Percentiles rank a stretch among this genome's conserved stretches.
phyloP scores from a whole-genome alignment of 2,113 vertebrate genomes.

The Albula glossodonta region DNA sequence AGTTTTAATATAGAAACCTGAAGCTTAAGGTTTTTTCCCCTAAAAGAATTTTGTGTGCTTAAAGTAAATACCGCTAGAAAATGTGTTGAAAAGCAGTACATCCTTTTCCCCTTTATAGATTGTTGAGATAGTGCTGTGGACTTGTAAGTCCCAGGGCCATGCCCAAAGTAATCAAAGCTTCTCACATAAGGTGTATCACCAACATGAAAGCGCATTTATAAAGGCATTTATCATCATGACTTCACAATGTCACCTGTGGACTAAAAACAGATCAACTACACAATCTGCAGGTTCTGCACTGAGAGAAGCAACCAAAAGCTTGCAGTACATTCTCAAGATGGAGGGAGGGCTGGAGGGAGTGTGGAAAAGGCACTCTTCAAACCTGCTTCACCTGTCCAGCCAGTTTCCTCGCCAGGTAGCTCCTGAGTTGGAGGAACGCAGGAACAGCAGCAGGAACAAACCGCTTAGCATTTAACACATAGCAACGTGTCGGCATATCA shows the following conservation, averaged over 20 bases:
- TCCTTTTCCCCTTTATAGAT: background rate
- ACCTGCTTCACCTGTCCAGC: slow-evolving; percentile 37
- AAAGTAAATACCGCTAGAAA: background rate
- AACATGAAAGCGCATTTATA: background rate
- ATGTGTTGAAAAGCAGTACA: background rate
- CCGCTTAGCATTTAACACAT: background rate
- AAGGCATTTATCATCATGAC: background rate
- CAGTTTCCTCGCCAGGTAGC: slow-evolving; percentile 15
- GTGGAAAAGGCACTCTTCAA: background rate
- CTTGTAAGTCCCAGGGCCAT: background rate
- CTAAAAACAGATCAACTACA: background rate
- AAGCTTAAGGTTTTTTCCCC: background rate
- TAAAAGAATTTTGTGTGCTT: background rate
- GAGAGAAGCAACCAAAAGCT: background rate
- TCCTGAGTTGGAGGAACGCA: background rate
- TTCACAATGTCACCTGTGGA: background rate
- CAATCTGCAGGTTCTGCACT: background rate
- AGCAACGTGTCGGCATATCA: background rate
- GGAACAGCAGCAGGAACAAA: background rate
- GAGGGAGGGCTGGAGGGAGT: background rate
- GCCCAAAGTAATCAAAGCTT: background rate
- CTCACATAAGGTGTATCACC: background rate
- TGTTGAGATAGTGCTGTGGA: background rate
- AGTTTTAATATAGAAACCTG: background rate
- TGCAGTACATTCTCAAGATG: background rate